Evolutionary conservation across 2,113 vertebrate species (phyloP).

Genomic region (Uria lomvia): DNA sequence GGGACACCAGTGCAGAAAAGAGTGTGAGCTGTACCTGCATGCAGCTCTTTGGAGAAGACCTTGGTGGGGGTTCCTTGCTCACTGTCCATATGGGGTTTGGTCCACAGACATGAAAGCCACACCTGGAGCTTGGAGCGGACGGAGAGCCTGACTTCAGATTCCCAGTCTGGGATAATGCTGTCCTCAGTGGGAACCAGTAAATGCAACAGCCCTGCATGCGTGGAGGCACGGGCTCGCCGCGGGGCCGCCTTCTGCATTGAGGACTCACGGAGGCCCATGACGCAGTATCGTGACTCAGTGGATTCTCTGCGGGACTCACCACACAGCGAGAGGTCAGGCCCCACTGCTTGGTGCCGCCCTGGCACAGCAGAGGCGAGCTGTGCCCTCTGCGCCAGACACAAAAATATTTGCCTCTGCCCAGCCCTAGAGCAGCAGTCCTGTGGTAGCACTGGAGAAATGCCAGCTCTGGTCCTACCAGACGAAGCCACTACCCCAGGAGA

Average conservation of each 20-base stretch:
- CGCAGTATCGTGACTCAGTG: constrained; percentile 89
- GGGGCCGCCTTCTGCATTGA: constrained; percentile 84
- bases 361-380: background rate
- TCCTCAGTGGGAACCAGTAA: constrained; percentile 98
- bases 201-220: constrained; percentile 94
- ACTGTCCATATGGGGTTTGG: background rate
- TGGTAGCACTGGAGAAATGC: background rate
- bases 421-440: fast-evolving
- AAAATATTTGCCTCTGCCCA: background rate
- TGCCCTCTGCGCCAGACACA: background rate
- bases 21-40: background rate
- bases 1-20: background rate
- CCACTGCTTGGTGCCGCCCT: background rate
- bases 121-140: constrained; percentile 95
- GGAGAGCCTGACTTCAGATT: constrained; percentile 92
- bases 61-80: background rate
- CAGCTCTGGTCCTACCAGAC: background rate
- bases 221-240: constrained; percentile 88
- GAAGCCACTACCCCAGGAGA: background rate
- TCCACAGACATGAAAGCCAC: constrained; percentile 89
- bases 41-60: background rate
- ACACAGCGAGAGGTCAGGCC: constrained; percentile 93
- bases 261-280: constrained; percentile 77
- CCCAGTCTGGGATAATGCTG: constrained; percentile 92
- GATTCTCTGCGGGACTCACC: constrained; percentile 95